Conservation (phyloP, 2,113 vertebrate species). For the Ctenodactylus gundi region DNA sequence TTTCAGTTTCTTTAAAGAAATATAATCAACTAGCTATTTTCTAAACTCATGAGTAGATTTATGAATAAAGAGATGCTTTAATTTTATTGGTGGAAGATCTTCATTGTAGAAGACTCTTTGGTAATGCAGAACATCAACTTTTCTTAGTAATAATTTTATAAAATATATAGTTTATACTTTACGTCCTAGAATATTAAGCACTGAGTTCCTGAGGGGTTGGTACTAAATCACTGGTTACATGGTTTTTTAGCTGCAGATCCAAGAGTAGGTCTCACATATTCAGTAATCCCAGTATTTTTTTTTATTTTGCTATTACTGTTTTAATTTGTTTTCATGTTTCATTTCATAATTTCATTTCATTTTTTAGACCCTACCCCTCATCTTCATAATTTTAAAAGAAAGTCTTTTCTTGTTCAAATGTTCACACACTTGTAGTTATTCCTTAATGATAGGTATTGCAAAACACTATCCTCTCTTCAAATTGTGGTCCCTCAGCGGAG, state of each 20-base stretch:
- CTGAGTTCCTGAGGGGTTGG: not conserved
- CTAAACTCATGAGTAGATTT: not conserved
- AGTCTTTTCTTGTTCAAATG: not conserved
- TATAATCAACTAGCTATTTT: not conserved
- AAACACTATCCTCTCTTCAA: accelerated
- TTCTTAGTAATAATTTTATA: not conserved
- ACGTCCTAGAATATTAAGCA: not conserved
- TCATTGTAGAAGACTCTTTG: not conserved
- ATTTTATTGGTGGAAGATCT: not conserved
- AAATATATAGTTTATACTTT: not conserved
- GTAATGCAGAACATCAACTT: not conserved
- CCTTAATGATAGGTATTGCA: not conserved
- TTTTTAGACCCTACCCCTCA: too few relatives aligned
- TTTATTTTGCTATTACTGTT: not conserved
- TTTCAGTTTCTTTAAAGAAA: conserved; percentile 27
- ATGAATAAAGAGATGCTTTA: not conserved
- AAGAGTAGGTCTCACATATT: not conserved
- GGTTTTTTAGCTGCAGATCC: not conserved
- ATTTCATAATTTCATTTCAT: too few relatives aligned
- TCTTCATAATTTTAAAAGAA: not conserved
- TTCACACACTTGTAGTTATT: not conserved
- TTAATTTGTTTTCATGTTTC: not conserved
- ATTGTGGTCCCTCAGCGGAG: not conserved
- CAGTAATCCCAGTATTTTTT: not conserved
- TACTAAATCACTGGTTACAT: not conserved